A percentile compares a stretch with the other conserved stretches of the same genome.
phyloP scores from a whole-genome alignment of 2,888 invertebrate species.

The Epinotia nisella region DNA sequence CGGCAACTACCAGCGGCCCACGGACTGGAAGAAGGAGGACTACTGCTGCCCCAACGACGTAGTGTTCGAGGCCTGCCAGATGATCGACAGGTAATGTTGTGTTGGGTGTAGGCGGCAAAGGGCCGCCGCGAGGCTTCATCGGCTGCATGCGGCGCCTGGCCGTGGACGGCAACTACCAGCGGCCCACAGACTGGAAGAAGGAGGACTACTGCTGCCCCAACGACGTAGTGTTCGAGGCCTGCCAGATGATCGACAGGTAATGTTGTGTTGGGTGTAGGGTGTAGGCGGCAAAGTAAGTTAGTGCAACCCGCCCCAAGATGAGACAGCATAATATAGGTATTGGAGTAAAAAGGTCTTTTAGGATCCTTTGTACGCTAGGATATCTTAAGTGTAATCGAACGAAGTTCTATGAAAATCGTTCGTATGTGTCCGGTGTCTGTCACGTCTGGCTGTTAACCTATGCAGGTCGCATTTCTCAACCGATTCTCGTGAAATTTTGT shows the following conservation, averaged over 20 bases:
- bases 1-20: slow-evolving; percentile 93
- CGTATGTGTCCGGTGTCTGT: no score
- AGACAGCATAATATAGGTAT: no score
- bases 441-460: no score
- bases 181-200: slow-evolving; percentile 92
- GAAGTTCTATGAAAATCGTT: no score
- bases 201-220: slow-evolving; percentile 93
- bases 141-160: slow-evolving; percentile 97
- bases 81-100: slow-evolving; percentile 92
- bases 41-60: slow-evolving; percentile 92
- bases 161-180: slow-evolving; percentile 94
- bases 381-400: no score
- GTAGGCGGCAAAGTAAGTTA: slow-evolving; percentile 83
- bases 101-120: slow-evolving; percentile 73
- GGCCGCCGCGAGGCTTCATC: slow-evolving; percentile 90
- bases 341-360: no score
- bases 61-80: slow-evolving; percentile 94
- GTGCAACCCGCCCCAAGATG: no score
- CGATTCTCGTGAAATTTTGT: no score
- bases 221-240: slow-evolving; percentile 93
- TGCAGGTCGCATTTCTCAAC: no score
- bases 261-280: background rate
- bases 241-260: slow-evolving; percentile 94
- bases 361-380: no score
- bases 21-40: slow-evolving; percentile 92